A percentile compares a stretch with the other conserved stretches of the same genome.
Conservation (phyloP, 2,113 vertebrate species). For the Nesoenas mayeri region DNA sequence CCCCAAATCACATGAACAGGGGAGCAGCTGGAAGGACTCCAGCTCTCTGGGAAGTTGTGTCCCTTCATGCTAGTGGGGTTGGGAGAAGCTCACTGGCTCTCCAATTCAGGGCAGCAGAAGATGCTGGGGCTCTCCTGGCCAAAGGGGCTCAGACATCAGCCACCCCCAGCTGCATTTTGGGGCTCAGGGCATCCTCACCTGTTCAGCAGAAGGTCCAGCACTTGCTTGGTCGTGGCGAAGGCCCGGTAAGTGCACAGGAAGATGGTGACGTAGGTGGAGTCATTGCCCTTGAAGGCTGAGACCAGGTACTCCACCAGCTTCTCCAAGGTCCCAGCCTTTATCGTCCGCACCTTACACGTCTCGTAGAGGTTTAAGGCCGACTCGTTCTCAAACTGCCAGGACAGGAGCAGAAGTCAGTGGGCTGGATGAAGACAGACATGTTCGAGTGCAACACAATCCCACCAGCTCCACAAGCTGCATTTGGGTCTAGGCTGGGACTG, state of each 20-base stretch:
- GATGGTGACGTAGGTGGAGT: constrained; percentile 97
- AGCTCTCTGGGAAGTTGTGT: background rate
- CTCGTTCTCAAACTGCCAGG: constrained; percentile 86
- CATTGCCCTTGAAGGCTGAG: constrained; percentile 93
- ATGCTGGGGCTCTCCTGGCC: background rate
- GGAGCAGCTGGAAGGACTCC: background rate
- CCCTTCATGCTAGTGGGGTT: background rate
- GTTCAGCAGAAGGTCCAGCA: constrained; percentile 95
- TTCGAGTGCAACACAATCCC: fast-evolving
- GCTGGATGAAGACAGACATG: background rate
- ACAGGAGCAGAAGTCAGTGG: background rate
- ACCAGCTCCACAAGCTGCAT: background rate
- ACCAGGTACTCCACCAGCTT: constrained; percentile 97
- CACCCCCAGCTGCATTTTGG: fast-evolving
- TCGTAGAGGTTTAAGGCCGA: constrained; percentile 91
- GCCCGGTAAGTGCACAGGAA: constrained; percentile 98
- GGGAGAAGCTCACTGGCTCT: background rate
- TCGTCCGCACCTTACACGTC: constrained; percentile 94
- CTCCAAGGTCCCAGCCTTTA: constrained; percentile 97
- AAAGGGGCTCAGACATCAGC: background rate
- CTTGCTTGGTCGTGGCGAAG: constrained; percentile 92
- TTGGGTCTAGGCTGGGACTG: background rate
- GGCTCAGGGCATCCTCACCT: constrained; percentile 69
- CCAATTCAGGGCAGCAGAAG: background rate
- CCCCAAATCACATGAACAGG: background rate